Conservation (phyloP, 2,888 invertebrate species). For the Actias luna region DNA sequence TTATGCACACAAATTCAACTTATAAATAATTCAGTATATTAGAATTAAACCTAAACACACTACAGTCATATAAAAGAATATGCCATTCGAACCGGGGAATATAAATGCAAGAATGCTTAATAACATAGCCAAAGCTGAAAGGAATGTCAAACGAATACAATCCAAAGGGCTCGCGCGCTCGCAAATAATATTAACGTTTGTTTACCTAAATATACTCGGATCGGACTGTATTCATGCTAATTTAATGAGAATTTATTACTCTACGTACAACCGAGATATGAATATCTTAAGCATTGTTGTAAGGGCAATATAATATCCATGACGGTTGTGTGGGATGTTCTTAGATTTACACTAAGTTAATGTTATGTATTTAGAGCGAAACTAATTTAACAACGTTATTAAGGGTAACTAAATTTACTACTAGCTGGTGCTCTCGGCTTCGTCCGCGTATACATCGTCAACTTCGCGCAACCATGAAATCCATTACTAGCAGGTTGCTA, state of each 20-base stretch:
- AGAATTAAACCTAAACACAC: background rate
- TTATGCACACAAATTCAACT: too few species aligned
- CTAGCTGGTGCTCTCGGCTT: too few species aligned
- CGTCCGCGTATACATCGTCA: too few species aligned
- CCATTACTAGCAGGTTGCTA: too few species aligned
- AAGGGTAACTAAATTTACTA: too few species aligned
- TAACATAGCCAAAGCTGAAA: background rate
- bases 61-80: constrained; percentile 5
- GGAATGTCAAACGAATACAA: constrained; percentile 21
- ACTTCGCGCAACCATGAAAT: too few species aligned
- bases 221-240: constrained; percentile 27
- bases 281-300: constrained; percentile 15
- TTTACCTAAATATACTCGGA: constrained; percentile 42
- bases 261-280: constrained; percentile 9
- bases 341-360: constrained; percentile 9
- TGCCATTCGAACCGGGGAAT: background rate
- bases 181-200: constrained; percentile 51
- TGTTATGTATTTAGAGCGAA: background rate
- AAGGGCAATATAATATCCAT: constrained; percentile 16
- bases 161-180: constrained; percentile 37
- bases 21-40: too few species aligned
- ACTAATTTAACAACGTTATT: background rate
- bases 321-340: constrained; percentile 12
- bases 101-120: background rate
- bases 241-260: constrained; percentile 22